A percentile compares a stretch with the other conserved stretches of the same genome.
Evolutionary conservation across 2,888 invertebrate genomes (phyloP).

Genomic region (Xylota sylvarum): DNA sequence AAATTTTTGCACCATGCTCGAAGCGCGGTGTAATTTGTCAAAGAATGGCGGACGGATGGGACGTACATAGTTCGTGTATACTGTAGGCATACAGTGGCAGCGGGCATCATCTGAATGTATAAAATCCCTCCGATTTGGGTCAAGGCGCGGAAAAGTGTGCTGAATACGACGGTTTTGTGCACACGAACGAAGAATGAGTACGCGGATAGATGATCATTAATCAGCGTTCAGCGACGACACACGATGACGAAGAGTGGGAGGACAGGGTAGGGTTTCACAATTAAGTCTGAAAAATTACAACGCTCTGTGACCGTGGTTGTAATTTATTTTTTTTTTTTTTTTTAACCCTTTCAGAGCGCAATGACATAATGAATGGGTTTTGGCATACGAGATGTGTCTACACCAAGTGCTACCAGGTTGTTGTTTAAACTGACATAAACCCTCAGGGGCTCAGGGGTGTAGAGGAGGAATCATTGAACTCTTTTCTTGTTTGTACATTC

Average conservation of each 20-base stretch:
- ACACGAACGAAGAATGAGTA: slow-evolving; percentile 29
- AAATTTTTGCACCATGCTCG: slow-evolving; percentile 44
- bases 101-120: slow-evolving; percentile 50
- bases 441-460: slow-evolving; percentile 1
- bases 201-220: slow-evolving; percentile 65
- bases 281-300: slow-evolving; percentile 66
- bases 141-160: slow-evolving; percentile 62
- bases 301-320: slow-evolving; percentile 45
- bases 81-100: neutral
- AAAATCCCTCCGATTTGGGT: slow-evolving; percentile 65
- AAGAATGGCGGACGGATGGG: slow-evolving; percentile 25
- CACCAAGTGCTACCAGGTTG: slow-evolving; percentile 64
- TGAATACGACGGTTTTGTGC: slow-evolving; percentile 23
- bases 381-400: slow-evolving; percentile 2
- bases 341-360: slow-evolving; percentile 42
- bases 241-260: neutral
- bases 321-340: slow-evolving; percentile 53
- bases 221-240: slow-evolving; percentile 30
- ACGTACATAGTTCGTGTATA: slow-evolving; percentile 13
- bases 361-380: slow-evolving; percentile 69
- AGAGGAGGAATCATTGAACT: slow-evolving; percentile 49
- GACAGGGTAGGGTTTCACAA: slow-evolving; percentile 46
- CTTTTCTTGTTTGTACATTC: slow-evolving; percentile 19
- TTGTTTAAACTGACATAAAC: slow-evolving; percentile 35
- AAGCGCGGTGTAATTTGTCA: slow-evolving; percentile 48